Evolutionary conservation across 2,888 invertebrate genomes (phyloP).

Genomic region (Macrosiphum euphorbiae): DNA sequence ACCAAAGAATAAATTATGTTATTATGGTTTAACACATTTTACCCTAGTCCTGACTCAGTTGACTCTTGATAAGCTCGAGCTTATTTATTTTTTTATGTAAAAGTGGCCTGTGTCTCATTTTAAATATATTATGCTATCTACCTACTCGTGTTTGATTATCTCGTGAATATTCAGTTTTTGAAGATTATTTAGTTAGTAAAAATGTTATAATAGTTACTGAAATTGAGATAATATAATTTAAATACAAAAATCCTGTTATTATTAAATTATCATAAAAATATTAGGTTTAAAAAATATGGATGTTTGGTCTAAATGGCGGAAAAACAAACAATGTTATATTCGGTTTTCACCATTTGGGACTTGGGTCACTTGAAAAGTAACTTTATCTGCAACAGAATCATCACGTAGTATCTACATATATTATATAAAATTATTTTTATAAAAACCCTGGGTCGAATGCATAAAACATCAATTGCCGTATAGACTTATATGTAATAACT

Average conservation of each 20-base stretch:
- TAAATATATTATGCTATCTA: not conserved
- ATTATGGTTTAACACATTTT: not conserved
- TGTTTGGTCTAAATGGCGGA: too few relatives aligned
- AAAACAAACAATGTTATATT: too few relatives aligned
- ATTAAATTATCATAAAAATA: not conserved
- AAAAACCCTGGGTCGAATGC: not conserved
- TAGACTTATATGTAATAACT: too few relatives aligned
- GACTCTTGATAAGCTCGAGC: not conserved
- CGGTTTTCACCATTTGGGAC: not conserved
- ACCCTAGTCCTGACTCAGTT: not conserved
- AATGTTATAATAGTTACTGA: not conserved
- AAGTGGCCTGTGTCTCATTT: not conserved
- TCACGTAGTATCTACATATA: not conserved
- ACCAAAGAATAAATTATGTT: not conserved
- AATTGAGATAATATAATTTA: not conserved
- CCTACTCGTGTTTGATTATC: not conserved
- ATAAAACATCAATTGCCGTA: not conserved
- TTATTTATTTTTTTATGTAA: not conserved
- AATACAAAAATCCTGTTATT: not conserved
- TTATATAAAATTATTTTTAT: not conserved
- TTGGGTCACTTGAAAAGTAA: not conserved
- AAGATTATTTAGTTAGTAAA: not conserved
- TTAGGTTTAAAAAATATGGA: not conserved
- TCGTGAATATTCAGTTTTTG: not conserved
- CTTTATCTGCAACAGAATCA: not conserved